Evolutionary conservation across 2,888 invertebrate species (phyloP).

Genomic region (Eurytoma adleriae): DNA sequence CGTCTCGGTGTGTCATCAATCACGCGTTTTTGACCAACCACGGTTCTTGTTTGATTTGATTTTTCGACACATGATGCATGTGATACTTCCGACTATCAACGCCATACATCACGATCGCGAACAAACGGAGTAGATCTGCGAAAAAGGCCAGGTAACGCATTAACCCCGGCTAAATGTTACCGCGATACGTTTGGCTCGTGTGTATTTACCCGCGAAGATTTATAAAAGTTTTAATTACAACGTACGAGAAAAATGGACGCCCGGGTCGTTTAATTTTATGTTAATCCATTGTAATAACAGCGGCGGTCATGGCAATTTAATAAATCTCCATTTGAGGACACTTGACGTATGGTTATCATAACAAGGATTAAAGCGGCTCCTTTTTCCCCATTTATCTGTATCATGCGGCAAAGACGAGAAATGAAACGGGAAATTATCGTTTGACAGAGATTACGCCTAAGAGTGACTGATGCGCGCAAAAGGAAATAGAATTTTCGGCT

Average conservation of each 20-base stretch:
- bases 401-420: constrained; percentile 26
- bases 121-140: too few relatives aligned
- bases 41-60: constrained; percentile 10
- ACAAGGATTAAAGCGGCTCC: constrained; percentile 1
- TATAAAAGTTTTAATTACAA: constrained; percentile 16
- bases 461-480: background rate
- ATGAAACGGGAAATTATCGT: constrained; percentile 28
- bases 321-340: constrained; percentile 38
- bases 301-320: background rate
- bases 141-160: background rate
- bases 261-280: constrained; percentile 22
- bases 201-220: constrained; percentile 1
- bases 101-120: background rate
- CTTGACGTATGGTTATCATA: constrained; percentile 18
- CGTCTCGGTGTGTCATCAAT: constrained; percentile 7
- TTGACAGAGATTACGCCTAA: background rate
- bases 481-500: background rate
- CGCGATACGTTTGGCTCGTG: too few relatives aligned
- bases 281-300: constrained; percentile 23
- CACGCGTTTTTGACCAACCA: background rate
- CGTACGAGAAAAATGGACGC: background rate
- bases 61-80: background rate
- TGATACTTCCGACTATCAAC: background rate
- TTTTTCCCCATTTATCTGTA: constrained; percentile 25
- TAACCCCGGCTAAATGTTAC: constrained; percentile 2